Percentiles rank a stretch among this genome's conserved stretches.
Conservation (phyloP, 92 coral and sea anemone genomes). For the Palythoa grandis region DNA sequence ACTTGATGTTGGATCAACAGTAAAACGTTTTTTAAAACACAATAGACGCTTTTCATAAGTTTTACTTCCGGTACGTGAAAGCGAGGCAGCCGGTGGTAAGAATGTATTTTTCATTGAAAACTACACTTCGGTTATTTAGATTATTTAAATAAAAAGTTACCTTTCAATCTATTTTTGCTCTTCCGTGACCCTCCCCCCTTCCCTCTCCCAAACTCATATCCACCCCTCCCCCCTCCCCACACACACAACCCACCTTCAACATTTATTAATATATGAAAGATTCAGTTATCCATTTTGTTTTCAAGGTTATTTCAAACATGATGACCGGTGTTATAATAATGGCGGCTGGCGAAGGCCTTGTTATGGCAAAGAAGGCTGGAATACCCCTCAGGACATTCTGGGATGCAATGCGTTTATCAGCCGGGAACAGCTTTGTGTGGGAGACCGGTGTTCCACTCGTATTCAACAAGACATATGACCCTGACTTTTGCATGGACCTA, state of each 20-base stretch:
- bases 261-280: neutral
- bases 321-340: conserved; percentile 68
- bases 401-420: conserved; percentile 78
- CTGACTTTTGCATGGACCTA: conserved; percentile 75
- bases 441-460: conserved; percentile 83
- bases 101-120: no score
- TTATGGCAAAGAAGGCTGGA: conserved; percentile 73
- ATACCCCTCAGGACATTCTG: conserved; percentile 65
- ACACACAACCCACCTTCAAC: neutral
- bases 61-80: no score
- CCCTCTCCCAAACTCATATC: neutral
- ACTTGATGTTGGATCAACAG: no score
- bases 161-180: neutral
- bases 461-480: conserved; percentile 79
- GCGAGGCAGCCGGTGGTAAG: no score
- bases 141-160: neutral
- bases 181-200: neutral
- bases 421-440: conserved; percentile 81
- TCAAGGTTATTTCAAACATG: conserved; percentile 83
- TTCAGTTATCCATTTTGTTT: neutral
- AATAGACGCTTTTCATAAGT: no score
- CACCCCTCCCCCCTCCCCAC: neutral
- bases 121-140: no score
- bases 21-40: no score
- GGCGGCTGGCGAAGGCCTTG: conserved; percentile 75